Percentiles rank a stretch among this genome's conserved stretches.
Evolutionary conservation across 1,140 invertebrate genomes (phyloP).

Genomic region (Drosophila kepulauana): DNA sequence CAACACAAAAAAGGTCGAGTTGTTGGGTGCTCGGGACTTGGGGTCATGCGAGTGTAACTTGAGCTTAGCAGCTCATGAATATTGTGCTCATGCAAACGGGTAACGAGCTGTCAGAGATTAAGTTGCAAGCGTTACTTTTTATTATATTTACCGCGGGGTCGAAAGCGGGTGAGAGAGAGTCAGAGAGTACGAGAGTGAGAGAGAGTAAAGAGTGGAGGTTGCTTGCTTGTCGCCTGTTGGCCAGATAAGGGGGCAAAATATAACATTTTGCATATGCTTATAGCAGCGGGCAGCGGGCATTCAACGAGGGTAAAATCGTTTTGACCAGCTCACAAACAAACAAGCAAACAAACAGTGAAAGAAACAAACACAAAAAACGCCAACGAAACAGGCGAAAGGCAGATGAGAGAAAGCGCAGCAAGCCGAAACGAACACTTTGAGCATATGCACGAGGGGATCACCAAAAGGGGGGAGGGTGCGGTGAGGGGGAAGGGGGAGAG

Average conservation of each 20-base stretch:
- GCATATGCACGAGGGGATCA: constrained; percentile 27
- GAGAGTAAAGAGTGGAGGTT: constrained; percentile 12
- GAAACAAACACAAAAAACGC: constrained; percentile 25
- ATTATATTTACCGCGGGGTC: constrained; percentile 72
- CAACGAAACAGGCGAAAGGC: constrained; percentile 65
- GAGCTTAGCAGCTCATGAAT: constrained; percentile 83
- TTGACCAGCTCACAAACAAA: constrained; percentile 73
- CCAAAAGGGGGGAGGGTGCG: neutral
- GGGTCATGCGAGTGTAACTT: constrained; percentile 70
- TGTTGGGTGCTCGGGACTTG: neutral
- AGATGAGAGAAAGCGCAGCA: constrained; percentile 74
- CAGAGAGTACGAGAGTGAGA: neutral
- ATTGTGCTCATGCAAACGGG: constrained; percentile 83
- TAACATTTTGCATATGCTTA: constrained; percentile 81
- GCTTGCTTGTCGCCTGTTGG: constrained; percentile 46
- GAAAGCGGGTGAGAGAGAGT: neutral
- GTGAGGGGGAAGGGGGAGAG: too few species aligned
- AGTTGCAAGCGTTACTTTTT: constrained; percentile 84
- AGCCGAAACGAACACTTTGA: constrained; percentile 72
- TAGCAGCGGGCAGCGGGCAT: constrained; percentile 32
- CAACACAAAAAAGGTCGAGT: constrained; percentile 6
- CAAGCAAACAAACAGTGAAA: constrained; percentile 67
- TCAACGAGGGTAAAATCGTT: constrained; percentile 69
- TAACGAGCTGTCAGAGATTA: constrained; percentile 84
- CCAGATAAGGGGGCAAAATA: constrained; percentile 73